Conservation (phyloP, 2,113 vertebrate genomes). For the Gobio gobio region DNA sequence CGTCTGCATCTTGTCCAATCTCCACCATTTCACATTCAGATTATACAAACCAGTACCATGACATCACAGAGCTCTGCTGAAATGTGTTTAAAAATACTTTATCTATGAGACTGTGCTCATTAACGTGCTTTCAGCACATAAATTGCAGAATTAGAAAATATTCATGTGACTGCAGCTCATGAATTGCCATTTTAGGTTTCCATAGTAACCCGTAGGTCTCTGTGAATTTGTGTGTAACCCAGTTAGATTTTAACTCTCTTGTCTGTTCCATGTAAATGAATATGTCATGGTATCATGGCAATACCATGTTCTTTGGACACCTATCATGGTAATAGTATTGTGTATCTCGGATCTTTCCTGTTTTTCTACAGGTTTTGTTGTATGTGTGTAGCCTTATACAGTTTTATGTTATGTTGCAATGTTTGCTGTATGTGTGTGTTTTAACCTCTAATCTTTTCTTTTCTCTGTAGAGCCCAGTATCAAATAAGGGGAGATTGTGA, state of each 20-base stretch:
- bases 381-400: neutral
- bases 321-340: neutral
- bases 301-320: neutral
- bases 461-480: constrained; percentile 42
- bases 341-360: neutral
- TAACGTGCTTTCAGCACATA: neutral
- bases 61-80: neutral
- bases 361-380: neutral
- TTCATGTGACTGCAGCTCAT: neutral
- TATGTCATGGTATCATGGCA: neutral
- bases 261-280: neutral
- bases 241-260: neutral
- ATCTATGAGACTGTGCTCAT: neutral
- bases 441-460: constrained; percentile 9
- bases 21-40: too few species aligned
- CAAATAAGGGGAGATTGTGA: constrained; percentile 45
- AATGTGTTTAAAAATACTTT: neutral
- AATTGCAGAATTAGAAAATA: constrained; percentile 24
- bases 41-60: too few species aligned
- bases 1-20: too few species aligned
- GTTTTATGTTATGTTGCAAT: too few species aligned
- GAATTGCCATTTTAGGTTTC: constrained; percentile 8
- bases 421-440: neutral
- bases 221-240: neutral
- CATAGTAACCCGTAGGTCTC: constrained; percentile 25